phyloP scores from a whole-genome alignment of 2,888 invertebrate species.

The Oegoconia quadripuncta region DNA sequence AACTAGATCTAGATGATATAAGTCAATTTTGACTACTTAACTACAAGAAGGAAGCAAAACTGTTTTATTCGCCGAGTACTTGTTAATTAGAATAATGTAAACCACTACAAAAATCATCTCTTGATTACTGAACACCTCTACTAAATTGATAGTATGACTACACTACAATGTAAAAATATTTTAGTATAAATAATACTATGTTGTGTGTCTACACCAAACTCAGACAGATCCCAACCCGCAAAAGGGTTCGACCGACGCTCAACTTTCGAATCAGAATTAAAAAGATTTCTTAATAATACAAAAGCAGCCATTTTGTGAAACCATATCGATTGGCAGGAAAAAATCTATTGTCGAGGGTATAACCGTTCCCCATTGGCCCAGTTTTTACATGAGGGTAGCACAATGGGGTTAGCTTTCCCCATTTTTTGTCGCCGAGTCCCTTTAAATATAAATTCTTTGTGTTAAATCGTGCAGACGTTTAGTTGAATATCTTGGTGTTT shows the following conservation, averaged over 20 bases:
- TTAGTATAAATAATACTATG: neutral
- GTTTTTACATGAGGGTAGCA: conserved; percentile 67
- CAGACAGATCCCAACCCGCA: neutral
- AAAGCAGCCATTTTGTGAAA: conserved; percentile 68
- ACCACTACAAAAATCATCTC: no score
- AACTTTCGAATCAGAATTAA: conserved; percentile 5
- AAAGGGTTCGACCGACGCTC: neutral
- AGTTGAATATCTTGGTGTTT: conserved; percentile 13
- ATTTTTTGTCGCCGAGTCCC: conserved; percentile 52
- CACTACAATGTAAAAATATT: neutral
- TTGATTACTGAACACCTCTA: no score
- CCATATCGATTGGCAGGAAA: conserved; percentile 72
- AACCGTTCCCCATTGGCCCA: conserved; percentile 71
- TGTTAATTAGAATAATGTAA: no score
- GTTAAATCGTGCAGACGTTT: conserved; percentile 41
- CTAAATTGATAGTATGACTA: no score
- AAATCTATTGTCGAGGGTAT: conserved; percentile 62
- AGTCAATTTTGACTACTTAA: no score
- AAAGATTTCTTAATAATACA: conserved; percentile 25
- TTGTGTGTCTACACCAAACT: neutral
- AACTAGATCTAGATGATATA: no score
- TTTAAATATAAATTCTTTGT: conserved; percentile 55
- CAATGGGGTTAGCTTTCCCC: conserved; percentile 64
- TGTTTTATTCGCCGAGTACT: no score
- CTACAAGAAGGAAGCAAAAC: no score